Conservation (phyloP, 2,113 vertebrate species). For the Istiophorus platypterus region DNA sequence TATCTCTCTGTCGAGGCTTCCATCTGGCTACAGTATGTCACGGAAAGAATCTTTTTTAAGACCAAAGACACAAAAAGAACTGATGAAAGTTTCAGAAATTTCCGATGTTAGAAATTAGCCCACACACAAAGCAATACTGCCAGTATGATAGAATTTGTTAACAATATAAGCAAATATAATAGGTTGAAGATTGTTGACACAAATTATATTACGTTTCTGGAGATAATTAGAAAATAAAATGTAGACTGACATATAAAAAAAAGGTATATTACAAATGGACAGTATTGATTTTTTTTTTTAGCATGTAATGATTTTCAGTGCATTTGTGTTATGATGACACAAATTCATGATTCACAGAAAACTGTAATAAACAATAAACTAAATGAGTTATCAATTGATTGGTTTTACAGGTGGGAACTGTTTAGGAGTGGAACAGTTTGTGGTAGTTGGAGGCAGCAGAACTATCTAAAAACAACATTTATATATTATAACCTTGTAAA, state of each 20-base stretch:
- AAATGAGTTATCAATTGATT: not conserved
- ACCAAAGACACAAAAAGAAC: not conserved
- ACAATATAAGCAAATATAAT: not conserved
- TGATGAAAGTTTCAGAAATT: no score
- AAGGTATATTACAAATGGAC: no score
- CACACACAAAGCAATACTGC: not conserved
- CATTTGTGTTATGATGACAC: not conserved
- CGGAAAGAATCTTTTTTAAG: not conserved
- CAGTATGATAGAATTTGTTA: not conserved
- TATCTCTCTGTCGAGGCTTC: slow-evolving; percentile 8
- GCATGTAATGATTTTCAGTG: not conserved
- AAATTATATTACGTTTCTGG: not conserved
- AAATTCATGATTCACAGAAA: not conserved
- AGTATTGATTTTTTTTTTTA: no score
- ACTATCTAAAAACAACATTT: not conserved
- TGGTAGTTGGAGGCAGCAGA: not conserved
- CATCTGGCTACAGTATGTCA: not conserved
- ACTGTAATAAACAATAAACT: not conserved
- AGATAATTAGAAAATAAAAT: not conserved
- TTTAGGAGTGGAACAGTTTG: not conserved
- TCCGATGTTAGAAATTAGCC: not conserved
- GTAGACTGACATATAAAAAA: not conserved
- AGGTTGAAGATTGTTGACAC: not conserved
- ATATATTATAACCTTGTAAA: not conserved
- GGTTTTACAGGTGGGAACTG: no score